phyloP scores from a whole-genome alignment of 2,888 invertebrate species.

The Hypena proboscidalis region DNA sequence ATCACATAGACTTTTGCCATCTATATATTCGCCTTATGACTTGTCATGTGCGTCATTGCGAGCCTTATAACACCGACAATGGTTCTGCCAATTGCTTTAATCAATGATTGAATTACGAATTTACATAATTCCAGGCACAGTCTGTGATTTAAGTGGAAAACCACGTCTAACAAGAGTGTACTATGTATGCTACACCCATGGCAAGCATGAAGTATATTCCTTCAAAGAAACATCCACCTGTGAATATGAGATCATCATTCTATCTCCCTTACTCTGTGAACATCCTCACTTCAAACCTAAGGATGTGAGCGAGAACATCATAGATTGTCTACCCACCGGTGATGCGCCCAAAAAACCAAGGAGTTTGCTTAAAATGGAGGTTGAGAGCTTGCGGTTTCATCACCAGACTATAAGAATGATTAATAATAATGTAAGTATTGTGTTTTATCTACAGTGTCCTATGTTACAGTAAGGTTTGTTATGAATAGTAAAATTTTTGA shows the following conservation, averaged over 20 bases:
- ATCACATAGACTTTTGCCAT: too few relatives aligned
- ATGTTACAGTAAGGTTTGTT: neutral
- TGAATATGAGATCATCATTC: conserved; percentile 96
- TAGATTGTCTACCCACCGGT: conserved; percentile 89
- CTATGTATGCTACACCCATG: conserved; percentile 95
- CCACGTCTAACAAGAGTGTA: conserved; percentile 92
- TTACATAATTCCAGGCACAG: conserved; percentile 81
- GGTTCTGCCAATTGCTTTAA: too few relatives aligned
- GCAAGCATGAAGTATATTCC: conserved; percentile 96
- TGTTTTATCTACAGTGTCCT: neutral
- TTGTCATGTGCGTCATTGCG: too few relatives aligned
- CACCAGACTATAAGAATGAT: conserved; percentile 82
- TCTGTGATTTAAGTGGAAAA: conserved; percentile 95
- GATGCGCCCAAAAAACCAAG: conserved; percentile 90
- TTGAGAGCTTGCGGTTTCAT: conserved; percentile 89
- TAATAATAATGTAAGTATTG: conserved; percentile 62
- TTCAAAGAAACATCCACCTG: conserved; percentile 97
- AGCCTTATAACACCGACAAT: too few relatives aligned
- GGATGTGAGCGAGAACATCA: conserved; percentile 91
- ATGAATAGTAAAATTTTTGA: too few relatives aligned
- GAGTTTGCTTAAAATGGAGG: conserved; percentile 89
- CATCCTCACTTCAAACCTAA: conserved; percentile 95
- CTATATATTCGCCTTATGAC: too few relatives aligned
- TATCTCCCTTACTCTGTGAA: conserved; percentile 93
- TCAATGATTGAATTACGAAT: neutral